phyloP scores from a whole-genome alignment of 1,140 invertebrate species.

The Phocides pigmalion region DNA sequence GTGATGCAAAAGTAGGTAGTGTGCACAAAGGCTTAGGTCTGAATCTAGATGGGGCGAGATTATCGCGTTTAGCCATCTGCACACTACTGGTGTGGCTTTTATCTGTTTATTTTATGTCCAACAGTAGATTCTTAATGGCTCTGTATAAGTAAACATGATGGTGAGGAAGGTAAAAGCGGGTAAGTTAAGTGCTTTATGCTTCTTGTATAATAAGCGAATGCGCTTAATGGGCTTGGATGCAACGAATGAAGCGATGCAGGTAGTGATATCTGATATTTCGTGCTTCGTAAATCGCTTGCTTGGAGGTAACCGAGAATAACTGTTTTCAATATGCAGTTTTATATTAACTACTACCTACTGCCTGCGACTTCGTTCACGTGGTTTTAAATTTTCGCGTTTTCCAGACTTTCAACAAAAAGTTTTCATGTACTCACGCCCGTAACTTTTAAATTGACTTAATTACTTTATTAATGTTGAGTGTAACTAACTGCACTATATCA shows the following conservation, averaged over 20 bases:
- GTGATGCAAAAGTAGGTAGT: constrained; percentile 20
- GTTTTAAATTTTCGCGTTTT: too few species aligned
- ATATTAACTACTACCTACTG: too few species aligned
- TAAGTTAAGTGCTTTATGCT: constrained; percentile 35
- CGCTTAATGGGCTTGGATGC: constrained; percentile 34
- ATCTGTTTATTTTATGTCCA: constrained; percentile 55
- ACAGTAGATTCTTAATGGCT: constrained; percentile 42
- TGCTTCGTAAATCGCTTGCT: constrained; percentile 21
- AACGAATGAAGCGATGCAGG: constrained; percentile 28
- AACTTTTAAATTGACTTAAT: too few species aligned
- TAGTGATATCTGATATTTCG: constrained; percentile 34
- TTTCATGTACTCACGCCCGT: too few species aligned
- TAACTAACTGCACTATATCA: too few species aligned
- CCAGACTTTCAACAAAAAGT: too few species aligned
- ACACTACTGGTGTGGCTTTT: constrained; percentile 49
- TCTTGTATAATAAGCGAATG: constrained; percentile 45
- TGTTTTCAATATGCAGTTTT: neutral
- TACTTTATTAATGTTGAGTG: too few species aligned
- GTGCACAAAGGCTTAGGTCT: constrained; percentile 36
- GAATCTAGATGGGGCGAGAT: constrained; percentile 69
- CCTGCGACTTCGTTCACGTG: too few species aligned
- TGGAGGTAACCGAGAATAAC: neutral
- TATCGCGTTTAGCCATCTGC: constrained; percentile 59
- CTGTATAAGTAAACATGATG: constrained; percentile 37
- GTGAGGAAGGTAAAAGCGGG: constrained; percentile 33